Evolutionary conservation across 2,113 vertebrate genomes (phyloP).

Genomic region (Gasterosteus aculeatus): DNA sequence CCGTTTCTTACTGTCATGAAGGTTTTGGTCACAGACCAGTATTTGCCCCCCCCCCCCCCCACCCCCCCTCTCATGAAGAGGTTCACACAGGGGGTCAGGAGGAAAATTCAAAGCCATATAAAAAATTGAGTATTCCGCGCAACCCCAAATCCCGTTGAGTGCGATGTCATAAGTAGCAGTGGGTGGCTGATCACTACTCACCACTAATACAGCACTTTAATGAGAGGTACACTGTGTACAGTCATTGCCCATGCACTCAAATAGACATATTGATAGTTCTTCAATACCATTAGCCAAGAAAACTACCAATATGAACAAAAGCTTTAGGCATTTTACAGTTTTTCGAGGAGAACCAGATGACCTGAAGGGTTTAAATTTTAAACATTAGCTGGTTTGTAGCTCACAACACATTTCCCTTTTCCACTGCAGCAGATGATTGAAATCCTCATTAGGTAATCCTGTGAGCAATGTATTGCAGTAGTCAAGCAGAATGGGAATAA

Average conservation of each 20-base stretch:
- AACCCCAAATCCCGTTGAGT: too few species aligned
- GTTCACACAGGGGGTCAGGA: too few species aligned
- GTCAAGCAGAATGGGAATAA: too few species aligned
- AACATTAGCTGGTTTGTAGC: background rate
- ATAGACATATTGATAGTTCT: conserved; percentile 3
- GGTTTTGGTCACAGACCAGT: too few species aligned
- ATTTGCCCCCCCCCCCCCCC: too few species aligned
- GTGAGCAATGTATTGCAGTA: background rate
- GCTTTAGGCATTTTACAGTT: too few species aligned
- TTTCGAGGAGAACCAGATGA: too few species aligned
- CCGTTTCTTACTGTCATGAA: too few species aligned
- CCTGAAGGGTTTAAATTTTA: too few species aligned
- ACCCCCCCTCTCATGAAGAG: too few species aligned
- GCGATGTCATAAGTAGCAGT: too few species aligned
- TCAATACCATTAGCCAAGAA: background rate
- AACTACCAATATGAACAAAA: background rate
- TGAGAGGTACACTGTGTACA: background rate
- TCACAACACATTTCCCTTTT: background rate
- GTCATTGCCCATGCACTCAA: background rate
- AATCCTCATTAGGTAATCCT: background rate
- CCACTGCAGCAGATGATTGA: background rate
- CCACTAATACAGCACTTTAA: background rate
- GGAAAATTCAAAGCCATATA: background rate
- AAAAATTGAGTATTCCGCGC: background rate
- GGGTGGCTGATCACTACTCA: background rate